phyloP scores from a whole-genome alignment of 2,888 invertebrate genomes.

The Apodemia mormo region DNA sequence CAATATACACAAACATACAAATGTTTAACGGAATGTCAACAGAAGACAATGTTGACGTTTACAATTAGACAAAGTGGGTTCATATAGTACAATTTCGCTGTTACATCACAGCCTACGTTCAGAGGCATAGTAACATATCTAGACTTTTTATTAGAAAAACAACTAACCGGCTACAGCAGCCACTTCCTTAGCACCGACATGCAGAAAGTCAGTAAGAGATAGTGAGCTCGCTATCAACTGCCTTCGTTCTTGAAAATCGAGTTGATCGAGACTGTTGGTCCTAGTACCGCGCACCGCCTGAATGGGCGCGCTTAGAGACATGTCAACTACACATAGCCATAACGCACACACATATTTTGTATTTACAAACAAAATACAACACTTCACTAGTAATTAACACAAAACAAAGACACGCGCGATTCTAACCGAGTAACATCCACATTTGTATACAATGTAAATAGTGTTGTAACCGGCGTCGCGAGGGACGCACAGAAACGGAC shows the following conservation, averaged over 20 bases:
- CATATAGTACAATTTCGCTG: neutral
- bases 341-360: conserved; percentile 59
- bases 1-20: neutral
- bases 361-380: conserved; percentile 47
- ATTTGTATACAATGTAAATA: conserved; percentile 46
- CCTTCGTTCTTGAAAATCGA: conserved; percentile 95
- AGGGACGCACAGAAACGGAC: conserved; percentile 76
- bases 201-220: conserved; percentile 92
- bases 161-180: conserved; percentile 77
- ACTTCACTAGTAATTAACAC: conserved; percentile 60
- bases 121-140: neutral
- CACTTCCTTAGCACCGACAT: conserved; percentile 84
- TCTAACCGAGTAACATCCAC: conserved; percentile 51
- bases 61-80: neutral
- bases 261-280: conserved; percentile 92
- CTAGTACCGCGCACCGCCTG: conserved; percentile 81
- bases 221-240: conserved; percentile 94
- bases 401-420: conserved; percentile 68
- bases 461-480: conserved; percentile 63
- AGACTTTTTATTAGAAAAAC: conserved; percentile 37
- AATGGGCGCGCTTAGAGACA: conserved; percentile 78
- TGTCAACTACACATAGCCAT: conserved; percentile 78
- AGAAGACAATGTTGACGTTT: conserved; percentile 1
- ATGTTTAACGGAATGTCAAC: neutral
- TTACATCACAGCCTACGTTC: neutral